A percentile compares a stretch with the other conserved stretches of the same genome.
Conservation (phyloP, 2,113 vertebrate genomes). For the Synodontis membranacea region DNA sequence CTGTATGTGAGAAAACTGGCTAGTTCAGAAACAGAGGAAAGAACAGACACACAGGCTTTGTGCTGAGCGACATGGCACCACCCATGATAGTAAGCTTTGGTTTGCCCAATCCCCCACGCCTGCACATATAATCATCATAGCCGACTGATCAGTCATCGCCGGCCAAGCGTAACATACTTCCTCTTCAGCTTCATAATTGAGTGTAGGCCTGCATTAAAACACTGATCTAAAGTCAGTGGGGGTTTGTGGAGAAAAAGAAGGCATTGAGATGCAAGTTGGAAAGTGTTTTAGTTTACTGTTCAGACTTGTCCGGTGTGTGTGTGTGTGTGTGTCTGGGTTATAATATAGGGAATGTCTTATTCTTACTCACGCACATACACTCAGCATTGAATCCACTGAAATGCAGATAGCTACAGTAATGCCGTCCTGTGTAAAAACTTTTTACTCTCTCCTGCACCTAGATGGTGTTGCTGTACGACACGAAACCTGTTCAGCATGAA, state of each 20-base stretch:
- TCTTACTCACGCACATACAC: slow-evolving; percentile 12
- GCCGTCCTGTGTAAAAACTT: not conserved
- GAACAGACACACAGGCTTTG: slow-evolving; percentile 35
- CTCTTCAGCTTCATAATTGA: slow-evolving; percentile 41
- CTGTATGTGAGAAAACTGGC: not conserved
- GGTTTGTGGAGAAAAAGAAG: slow-evolving; percentile 15
- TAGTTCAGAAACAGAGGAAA: slow-evolving; percentile 41
- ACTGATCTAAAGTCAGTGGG: slow-evolving; percentile 25
- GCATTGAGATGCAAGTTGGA: slow-evolving; percentile 18
- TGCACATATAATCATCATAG: slow-evolving; percentile 48
- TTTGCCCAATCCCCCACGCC: slow-evolving; percentile 45
- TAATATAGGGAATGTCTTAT: slow-evolving; percentile 8
- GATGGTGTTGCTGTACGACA: slow-evolving; percentile 13
- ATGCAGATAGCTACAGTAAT: not conserved
- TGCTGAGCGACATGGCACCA: slow-evolving; percentile 31
- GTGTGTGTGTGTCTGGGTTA: not conserved
- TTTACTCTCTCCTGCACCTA: not conserved
- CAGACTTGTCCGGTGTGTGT: slow-evolving; percentile 27
- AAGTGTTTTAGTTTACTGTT: slow-evolving; percentile 24
- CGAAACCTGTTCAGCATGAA: not conserved
- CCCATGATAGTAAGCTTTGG: slow-evolving; percentile 39
- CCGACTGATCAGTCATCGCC: slow-evolving; percentile 46
- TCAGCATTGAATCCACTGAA: slow-evolving; percentile 1
- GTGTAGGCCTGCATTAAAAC: slow-evolving; percentile 42
- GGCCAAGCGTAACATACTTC: slow-evolving; percentile 48